Percentiles rank a stretch among this genome's conserved stretches.
Conservation (phyloP, 2,888 invertebrate species). For the Leptinotarsa tumamoca region DNA sequence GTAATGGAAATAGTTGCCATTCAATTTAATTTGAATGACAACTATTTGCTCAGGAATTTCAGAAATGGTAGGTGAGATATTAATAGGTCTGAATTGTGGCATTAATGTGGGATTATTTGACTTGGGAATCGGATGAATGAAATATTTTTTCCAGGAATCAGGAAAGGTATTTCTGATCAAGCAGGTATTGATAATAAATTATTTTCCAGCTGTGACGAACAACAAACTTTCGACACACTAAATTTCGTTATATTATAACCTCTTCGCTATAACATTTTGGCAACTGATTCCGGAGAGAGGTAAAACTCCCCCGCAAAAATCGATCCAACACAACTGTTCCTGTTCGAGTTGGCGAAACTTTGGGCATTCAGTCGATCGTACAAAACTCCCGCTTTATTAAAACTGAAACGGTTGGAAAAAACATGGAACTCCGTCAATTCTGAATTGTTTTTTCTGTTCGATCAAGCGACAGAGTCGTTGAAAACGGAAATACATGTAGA, state of each 20-base stretch:
- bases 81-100: no score
- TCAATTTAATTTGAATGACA: no score
- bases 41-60: no score
- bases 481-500: slow-evolving; percentile 1
- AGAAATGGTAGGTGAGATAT: no score
- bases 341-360: neutral
- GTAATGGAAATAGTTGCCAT: no score
- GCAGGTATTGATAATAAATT: no score
- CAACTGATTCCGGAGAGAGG: neutral
- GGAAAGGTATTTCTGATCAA: no score
- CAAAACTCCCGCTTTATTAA: slow-evolving; percentile 6
- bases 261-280: neutral
- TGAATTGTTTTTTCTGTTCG: neutral
- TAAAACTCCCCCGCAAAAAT: slow-evolving; percentile 6
- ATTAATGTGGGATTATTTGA: no score
- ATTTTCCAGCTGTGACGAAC: no score
- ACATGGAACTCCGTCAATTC: neutral
- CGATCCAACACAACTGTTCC: neutral
- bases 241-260: neutral
- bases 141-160: no score
- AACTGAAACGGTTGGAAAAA: neutral
- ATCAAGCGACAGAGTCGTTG: neutral
- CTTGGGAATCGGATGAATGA: no score
- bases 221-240: no score
- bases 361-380: neutral